A percentile compares a stretch with the other conserved stretches of the same genome.
Evolutionary conservation across 2,113 vertebrate species (phyloP).

Genomic region (Petrocephalus microphthalmus): DNA sequence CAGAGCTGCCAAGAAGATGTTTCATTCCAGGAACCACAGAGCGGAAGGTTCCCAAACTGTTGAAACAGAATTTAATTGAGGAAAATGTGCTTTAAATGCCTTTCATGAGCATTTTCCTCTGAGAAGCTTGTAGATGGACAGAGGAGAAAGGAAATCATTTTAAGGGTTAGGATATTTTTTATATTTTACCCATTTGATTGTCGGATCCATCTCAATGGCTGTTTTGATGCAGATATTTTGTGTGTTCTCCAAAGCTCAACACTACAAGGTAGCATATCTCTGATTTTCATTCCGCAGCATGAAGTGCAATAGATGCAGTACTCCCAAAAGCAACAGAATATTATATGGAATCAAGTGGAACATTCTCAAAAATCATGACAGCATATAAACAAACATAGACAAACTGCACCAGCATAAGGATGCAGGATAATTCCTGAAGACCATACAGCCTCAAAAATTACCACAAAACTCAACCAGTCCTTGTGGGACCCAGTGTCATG

Average conservation of each 20-base stretch:
- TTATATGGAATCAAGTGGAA: not conserved
- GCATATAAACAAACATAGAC: not conserved
- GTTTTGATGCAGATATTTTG: not conserved
- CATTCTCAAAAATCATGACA: not conserved
- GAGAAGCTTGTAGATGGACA: not conserved
- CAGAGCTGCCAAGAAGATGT: not conserved
- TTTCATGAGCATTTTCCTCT: not conserved
- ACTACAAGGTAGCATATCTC: not conserved
- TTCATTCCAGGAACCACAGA: not conserved
- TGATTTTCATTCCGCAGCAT: not conserved
- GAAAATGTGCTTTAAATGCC: not conserved
- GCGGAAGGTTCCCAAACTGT: not conserved
- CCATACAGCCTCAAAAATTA: not conserved
- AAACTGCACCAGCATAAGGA: not conserved
- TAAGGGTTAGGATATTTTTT: no score
- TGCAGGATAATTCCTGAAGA: not conserved
- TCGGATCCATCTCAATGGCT: not conserved
- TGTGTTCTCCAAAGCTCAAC: not conserved
- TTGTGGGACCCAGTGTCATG: not conserved
- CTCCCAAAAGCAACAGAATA: not conserved
- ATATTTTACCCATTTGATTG: not conserved
- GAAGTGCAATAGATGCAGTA: not conserved
- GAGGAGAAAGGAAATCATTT: not conserved
- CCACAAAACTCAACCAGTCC: not conserved
- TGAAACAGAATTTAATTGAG: constrained; percentile 3